These are phyloP conservation scores for Smittia aterrima DNA, from an alignment of 2,888 invertebrate genomes.

Conservation along the genomic window DNA sequence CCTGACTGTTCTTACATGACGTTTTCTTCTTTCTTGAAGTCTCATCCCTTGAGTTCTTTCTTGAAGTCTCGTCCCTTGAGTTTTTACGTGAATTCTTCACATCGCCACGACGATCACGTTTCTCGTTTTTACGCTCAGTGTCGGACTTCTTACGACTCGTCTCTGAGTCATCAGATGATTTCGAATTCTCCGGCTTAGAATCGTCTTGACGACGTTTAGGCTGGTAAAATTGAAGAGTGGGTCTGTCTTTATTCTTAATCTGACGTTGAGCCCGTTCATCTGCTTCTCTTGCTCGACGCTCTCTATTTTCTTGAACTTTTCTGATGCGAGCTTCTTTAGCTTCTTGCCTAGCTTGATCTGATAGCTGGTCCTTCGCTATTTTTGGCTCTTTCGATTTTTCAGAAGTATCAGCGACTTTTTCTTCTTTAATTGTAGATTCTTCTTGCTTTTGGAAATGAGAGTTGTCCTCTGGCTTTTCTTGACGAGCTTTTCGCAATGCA, in stretches of 20 bases:
- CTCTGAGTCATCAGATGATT: slow-evolving; percentile 30
- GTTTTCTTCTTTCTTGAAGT: neutral
- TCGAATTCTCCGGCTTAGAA: neutral
- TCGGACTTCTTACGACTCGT: slow-evolving; percentile 1
- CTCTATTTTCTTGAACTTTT: slow-evolving; percentile 39
- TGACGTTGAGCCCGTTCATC: slow-evolving; percentile 16
- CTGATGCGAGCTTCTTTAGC: neutral
- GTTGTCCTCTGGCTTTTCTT: neutral
- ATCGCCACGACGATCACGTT: neutral
- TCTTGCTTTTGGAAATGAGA: slow-evolving; percentile 38
- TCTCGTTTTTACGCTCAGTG: neutral
- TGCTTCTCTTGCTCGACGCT: slow-evolving; percentile 25
- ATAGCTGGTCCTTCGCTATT: neutral
- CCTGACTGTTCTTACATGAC: neutral
- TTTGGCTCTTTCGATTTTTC: neutral
- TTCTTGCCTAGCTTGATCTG: neutral
- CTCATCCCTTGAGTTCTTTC: slow-evolving; percentile 4
- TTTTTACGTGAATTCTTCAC: neutral
- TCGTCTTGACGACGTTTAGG: slow-evolving; percentile 53
- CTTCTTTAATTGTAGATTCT: neutral
- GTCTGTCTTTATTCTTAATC: slow-evolving; percentile 66
- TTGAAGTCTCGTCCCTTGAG: neutral
- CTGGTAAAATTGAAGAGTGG: slow-evolving; percentile 84
- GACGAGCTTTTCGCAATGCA: slow-evolving; percentile 23
- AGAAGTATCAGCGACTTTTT: neutral